Evolutionary conservation across 2,888 invertebrate species (phyloP).

Genomic region (Chesias legatella): DNA sequence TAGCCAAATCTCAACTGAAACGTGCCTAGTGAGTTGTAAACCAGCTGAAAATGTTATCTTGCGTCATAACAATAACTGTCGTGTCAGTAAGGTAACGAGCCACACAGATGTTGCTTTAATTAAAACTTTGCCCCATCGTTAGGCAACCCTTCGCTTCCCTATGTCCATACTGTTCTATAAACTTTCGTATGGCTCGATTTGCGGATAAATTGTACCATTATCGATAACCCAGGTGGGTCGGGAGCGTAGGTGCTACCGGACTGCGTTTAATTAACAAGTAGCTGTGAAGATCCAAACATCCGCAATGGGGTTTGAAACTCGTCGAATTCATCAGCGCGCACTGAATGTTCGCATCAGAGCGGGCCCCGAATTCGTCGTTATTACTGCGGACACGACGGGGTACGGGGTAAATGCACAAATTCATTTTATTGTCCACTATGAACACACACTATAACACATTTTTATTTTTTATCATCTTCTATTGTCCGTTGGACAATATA

Average conservation of each 20-base stretch:
- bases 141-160: constrained; percentile 52
- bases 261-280: constrained; percentile 42
- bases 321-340: constrained; percentile 32
- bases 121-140: constrained; percentile 71
- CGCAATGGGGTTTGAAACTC: constrained; percentile 27
- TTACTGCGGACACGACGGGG: constrained; percentile 32
- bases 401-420: too few relatives aligned
- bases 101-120: constrained; percentile 72
- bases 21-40: not conserved
- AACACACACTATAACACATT: too few relatives aligned
- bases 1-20: too few relatives aligned
- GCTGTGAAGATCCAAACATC: constrained; percentile 36
- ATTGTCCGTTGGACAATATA: too few relatives aligned
- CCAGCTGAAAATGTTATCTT: constrained; percentile 45
- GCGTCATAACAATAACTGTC: constrained; percentile 63
- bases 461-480: too few relatives aligned
- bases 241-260: constrained; percentile 25
- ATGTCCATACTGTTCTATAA: constrained; percentile 48
- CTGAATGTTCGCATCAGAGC: constrained; percentile 38
- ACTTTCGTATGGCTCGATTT: constrained; percentile 47
- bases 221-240: constrained; percentile 38
- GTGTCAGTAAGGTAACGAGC: constrained; percentile 51
- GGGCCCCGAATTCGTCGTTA: constrained; percentile 33
- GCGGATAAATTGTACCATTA: constrained; percentile 42
- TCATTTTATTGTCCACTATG: too few relatives aligned